Conservation (phyloP, 2,113 vertebrate genomes). For the Chlorodrepanis virens region DNA sequence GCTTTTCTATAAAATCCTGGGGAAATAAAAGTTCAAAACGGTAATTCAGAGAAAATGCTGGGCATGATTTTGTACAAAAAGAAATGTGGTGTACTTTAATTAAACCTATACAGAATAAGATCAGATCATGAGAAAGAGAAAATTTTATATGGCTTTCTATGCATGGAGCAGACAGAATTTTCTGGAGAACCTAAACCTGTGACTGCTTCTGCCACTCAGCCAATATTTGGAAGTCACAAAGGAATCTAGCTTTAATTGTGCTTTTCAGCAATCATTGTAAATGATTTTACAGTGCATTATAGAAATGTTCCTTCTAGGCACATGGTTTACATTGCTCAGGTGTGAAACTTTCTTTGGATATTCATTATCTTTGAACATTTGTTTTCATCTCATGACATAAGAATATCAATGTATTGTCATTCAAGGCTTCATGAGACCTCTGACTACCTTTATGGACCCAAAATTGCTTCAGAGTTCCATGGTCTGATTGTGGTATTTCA, state of each 20-base stretch:
- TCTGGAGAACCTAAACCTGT: neutral
- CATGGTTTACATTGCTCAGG: neutral
- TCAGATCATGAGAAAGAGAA: neutral
- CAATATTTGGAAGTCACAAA: neutral
- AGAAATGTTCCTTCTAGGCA: neutral
- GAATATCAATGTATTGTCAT: neutral
- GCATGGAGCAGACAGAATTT: neutral
- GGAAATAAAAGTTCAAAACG: neutral
- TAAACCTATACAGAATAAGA: neutral
- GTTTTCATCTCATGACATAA: neutral
- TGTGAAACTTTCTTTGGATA: neutral
- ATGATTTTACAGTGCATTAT: neutral
- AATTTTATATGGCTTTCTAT: neutral
- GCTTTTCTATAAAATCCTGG: neutral
- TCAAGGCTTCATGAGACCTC: neutral
- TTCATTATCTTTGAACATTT: neutral
- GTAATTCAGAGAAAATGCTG: neutral
- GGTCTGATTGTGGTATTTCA: neutral
- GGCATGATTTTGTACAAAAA: neutral
- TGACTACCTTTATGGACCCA: accelerated
- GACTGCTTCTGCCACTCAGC: neutral
- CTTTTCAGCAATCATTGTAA: neutral
- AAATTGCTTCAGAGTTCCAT: neutral
- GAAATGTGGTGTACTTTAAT: neutral
- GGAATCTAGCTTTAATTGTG: neutral